phyloP scores from a whole-genome alignment of 2,888 invertebrate species.

The Cataglyphis cursor region DNA sequence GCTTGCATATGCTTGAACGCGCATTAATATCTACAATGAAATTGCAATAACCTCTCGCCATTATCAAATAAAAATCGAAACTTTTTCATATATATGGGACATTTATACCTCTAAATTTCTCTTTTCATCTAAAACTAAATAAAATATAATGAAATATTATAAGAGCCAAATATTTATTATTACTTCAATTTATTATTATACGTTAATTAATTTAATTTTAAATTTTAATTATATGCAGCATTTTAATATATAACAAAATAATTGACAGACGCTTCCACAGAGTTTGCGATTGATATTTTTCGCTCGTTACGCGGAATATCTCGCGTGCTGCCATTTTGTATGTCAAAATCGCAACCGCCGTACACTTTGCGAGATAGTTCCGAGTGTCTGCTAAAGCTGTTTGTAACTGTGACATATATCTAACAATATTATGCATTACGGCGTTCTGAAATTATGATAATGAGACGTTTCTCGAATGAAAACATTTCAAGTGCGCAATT shows the following conservation, averaged over 20 bases:
- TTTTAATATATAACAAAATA: conserved; percentile 2
- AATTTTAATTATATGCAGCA: not conserved
- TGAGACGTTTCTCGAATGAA: conserved; percentile 20
- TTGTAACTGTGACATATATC: not conserved
- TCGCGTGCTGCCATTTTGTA: not conserved
- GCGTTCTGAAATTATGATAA: conserved; percentile 39
- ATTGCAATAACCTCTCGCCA: conserved; percentile 7
- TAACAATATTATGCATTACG: conserved; percentile 40
- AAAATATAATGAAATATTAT: not conserved
- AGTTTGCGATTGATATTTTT: not conserved
- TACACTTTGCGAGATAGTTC: not conserved
- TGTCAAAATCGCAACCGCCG: conserved; percentile 13
- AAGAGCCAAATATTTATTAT: not conserved
- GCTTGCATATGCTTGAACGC: conserved; percentile 63
- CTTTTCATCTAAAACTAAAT: not conserved
- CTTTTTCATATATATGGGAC: not conserved
- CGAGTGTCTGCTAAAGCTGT: conserved; percentile 15
- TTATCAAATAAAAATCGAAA: conserved; percentile 29
- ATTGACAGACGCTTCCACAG: not conserved
- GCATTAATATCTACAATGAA: conserved; percentile 21
- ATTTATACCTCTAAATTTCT: not conserved
- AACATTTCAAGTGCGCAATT: conserved; percentile 16
- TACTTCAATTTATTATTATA: not conserved
- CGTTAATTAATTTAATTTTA: not conserved
- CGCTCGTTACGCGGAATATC: not conserved